These are phyloP conservation scores for Riptortus pedestris DNA, from an alignment of 1,140 invertebrate genomes.

Conservation along the genomic window DNA sequence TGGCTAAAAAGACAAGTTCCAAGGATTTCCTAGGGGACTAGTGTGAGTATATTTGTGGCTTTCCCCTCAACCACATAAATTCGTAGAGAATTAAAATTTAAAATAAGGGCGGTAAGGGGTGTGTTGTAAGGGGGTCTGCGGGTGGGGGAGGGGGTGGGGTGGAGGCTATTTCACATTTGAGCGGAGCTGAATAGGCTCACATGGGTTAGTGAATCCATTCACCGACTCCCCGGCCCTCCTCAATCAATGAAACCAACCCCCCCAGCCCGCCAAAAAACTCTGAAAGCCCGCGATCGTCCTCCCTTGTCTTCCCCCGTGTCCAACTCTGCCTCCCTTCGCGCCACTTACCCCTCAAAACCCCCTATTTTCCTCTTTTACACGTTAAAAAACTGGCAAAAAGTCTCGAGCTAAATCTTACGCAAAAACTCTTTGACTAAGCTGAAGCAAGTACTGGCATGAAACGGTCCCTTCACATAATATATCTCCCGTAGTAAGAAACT, in stretches of 20 bases:
- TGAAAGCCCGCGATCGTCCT: background rate
- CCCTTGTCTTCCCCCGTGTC: conserved; percentile 2
- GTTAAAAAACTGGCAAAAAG: too few relatives aligned
- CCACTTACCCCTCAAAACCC: too few relatives aligned
- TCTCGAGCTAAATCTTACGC: too few relatives aligned
- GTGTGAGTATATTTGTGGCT: conserved; percentile 7
- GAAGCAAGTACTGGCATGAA: too few relatives aligned
- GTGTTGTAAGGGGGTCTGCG: too few relatives aligned
- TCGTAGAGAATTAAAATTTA: conserved; percentile 7
- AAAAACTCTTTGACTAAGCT: too few relatives aligned
- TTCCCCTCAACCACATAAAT: background rate
- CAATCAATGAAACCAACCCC: conserved; percentile 5
- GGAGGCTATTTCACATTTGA: conserved; percentile 8
- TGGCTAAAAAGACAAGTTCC: too few relatives aligned
- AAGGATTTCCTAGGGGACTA: too few relatives aligned
- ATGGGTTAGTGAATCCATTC: conserved; percentile 3
- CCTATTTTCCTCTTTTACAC: too few relatives aligned
- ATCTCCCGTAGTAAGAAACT: too few relatives aligned
- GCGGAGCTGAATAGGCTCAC: background rate
- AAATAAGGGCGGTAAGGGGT: background rate
- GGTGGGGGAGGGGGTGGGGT: background rate
- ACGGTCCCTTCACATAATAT: too few relatives aligned
- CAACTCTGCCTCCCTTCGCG: too few relatives aligned
- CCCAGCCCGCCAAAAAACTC: conserved; percentile 1
- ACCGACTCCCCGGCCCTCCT: conserved; percentile 4